Evolutionary conservation across 2,113 vertebrate species (phyloP), one percentile per base, ranked within the genome.

Genomic region (Xiphophorus hellerii): DNA sequence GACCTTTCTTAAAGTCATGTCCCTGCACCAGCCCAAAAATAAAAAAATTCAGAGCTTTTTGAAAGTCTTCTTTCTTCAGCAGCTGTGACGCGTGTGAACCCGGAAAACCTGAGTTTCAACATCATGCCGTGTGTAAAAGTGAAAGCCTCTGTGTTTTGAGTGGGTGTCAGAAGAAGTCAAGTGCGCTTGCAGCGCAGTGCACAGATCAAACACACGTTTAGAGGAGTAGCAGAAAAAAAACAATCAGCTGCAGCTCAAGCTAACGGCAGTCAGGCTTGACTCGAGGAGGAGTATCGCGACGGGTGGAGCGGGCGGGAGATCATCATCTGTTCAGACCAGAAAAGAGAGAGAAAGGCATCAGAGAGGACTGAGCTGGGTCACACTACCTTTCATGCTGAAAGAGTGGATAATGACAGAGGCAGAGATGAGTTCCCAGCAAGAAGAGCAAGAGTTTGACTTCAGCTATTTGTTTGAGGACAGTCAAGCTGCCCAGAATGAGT

Each of bases 381-480:
- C 9, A 58, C 14, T 12, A 4, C 42, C 30, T 60, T 69, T 71
- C 71, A 28, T 74, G 48, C 54, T 73, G 37, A 78, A 66, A 62
- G 51, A 42, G 20, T 61, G 30, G 5, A 5, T 27, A 25, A 30
- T 73, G 65, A 71, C 37, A 51, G 31, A 69, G 63, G 37, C n/a
- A 9, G 80, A 69, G 64, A 97, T 97, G 96, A 96, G 94, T 85
- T 95, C 92, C 74, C 89, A 91, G 85, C 90, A 90, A 78, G 92
- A 94, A 82, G 95, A 96, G 71, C 94, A 92, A 42, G 96, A 97
- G 91, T 96, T 98, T 86, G 96, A 96, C 78, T 97, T 97, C 89
- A 95, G 94, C 84, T 96, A 95, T 90, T 88, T 97, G 80, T 97
- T 96, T 93, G 96, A 97, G 91, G 96, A 95, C 91, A 93, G 93